Evolutionary conservation across 2,888 invertebrate genomes (phyloP).

Genomic region (Megastigmus dorsalis): DNA sequence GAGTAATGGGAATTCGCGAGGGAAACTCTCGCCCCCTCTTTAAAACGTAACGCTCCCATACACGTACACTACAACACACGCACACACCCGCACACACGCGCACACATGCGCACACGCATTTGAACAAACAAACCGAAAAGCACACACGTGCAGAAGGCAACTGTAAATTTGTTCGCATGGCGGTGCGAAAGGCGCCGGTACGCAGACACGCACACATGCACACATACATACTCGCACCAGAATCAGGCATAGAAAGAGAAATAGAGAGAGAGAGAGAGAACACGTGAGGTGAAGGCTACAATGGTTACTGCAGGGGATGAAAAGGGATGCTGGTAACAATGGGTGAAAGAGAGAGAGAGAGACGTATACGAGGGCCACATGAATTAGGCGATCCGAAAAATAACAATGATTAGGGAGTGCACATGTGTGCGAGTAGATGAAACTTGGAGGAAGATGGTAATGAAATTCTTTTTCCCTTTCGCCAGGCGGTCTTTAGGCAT

Average conservation of each 20-base stretch:
- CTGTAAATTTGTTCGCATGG: slow-evolving; percentile 42
- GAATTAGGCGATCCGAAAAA: slow-evolving; percentile 36
- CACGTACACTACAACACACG: too few relatives aligned
- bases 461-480: slow-evolving; percentile 20
- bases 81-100: too few relatives aligned
- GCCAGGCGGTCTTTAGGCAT: not conserved
- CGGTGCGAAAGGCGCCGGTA: slow-evolving; percentile 10
- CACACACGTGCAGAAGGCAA: not conserved
- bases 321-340: slow-evolving; percentile 26
- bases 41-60: slow-evolving; percentile 14
- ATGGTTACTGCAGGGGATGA: not conserved
- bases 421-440: not conserved
- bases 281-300: too few relatives aligned
- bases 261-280: not conserved
- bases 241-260: not conserved
- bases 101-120: too few relatives aligned
- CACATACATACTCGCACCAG: too few relatives aligned
- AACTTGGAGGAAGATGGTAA: slow-evolving; percentile 20
- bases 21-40: slow-evolving; percentile 1
- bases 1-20: slow-evolving; percentile 47
- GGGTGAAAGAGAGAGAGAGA: slow-evolving; percentile 3
- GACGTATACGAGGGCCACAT: not conserved
- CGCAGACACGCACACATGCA: too few relatives aligned
- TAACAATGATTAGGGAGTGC: slow-evolving; percentile 43
- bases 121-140: too few relatives aligned